phyloP scores from a whole-genome alignment of 2,888 invertebrate species.

The Apamea monoglypha region DNA sequence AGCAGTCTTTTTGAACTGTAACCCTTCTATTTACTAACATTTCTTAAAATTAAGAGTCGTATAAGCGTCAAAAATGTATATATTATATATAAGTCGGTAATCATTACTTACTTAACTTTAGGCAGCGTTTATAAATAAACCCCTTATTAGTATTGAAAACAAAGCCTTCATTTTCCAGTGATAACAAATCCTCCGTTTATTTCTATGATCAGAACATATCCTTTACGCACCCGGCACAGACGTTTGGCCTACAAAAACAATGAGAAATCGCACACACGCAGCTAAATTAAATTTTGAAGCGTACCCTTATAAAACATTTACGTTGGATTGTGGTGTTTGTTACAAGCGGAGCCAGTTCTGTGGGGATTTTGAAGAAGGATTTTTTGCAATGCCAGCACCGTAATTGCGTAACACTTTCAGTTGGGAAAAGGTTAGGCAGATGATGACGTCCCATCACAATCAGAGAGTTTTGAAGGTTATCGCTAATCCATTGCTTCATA shows the following conservation, averaged over 20 bases:
- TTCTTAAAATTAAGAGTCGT: not conserved
- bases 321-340: slow-evolving; percentile 46
- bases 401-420: too few species aligned
- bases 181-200: not conserved
- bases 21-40: not conserved
- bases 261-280: slow-evolving; percentile 74
- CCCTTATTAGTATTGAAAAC: not conserved
- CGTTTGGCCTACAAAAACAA: slow-evolving; percentile 77
- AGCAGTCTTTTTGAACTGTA: not conserved
- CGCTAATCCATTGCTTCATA: too few species aligned
- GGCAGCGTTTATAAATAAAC: not conserved
- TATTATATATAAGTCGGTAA: not conserved
- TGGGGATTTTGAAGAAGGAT: not conserved
- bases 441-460: too few species aligned
- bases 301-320: slow-evolving; percentile 82
- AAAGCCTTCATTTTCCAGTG: not conserved
- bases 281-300: slow-evolving; percentile 83
- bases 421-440: too few species aligned
- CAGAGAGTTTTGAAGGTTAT: too few species aligned
- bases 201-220: slow-evolving; percentile 33
- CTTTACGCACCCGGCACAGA: slow-evolving; percentile 55
- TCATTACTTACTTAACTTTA: not conserved
- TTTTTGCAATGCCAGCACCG: not conserved
- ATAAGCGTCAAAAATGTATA: not conserved
- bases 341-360: slow-evolving; percentile 22